phyloP scores from a whole-genome alignment of 2,888 invertebrate species.

The Archaeoteleia sp. region DNA sequence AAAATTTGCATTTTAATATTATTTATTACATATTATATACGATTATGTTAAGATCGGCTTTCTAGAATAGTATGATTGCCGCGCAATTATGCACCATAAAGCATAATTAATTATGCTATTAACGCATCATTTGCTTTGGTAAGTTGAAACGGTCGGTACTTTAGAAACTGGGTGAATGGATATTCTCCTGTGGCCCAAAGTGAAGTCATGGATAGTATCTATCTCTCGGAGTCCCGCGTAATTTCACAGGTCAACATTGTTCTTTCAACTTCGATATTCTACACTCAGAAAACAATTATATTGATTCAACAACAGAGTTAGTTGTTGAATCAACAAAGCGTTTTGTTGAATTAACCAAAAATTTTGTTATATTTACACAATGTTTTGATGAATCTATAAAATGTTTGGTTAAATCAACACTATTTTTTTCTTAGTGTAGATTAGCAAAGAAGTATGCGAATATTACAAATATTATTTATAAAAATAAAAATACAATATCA shows the following conservation, averaged over 20 bases:
- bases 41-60: constrained; percentile 1
- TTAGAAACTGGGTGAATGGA: constrained; percentile 18
- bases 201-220: neutral
- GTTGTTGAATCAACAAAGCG: too few species aligned
- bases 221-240: neutral
- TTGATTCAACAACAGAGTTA: too few species aligned
- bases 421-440: neutral
- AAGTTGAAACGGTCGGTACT: constrained; percentile 18
- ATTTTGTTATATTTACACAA: too few species aligned
- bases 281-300: too few species aligned
- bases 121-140: constrained; percentile 16
- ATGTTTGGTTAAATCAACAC: too few species aligned
- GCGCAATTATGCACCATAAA: constrained; percentile 23
- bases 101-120: constrained; percentile 28
- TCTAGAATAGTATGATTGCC: constrained; percentile 16
- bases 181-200: neutral
- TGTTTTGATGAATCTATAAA: too few species aligned
- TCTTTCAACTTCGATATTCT: neutral
- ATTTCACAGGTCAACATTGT: constrained; percentile 8
- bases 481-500: too few species aligned
- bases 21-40: constrained; percentile 12
- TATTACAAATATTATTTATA: too few species aligned
- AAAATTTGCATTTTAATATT: constrained; percentile 2
- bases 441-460: neutral
- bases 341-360: too few species aligned